Base-by-base conservation (phyloP, 2,113 vertebrate genomes). In the Nannospalax galili region DNA sequence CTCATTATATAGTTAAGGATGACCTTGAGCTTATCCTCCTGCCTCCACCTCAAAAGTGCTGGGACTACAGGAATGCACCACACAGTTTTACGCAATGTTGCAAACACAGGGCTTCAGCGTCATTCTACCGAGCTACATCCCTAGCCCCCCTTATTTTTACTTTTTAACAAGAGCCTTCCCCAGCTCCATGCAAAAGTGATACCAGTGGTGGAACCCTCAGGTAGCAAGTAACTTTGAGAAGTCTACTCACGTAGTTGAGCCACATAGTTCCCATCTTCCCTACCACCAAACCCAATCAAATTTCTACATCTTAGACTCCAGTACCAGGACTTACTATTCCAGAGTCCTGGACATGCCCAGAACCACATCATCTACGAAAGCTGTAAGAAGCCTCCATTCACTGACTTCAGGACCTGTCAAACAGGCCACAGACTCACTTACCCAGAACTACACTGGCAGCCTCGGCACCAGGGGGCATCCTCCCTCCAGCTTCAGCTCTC, bases 381-480 rank as follows among this genome's bases (percentile, higher is more conserved):
- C 62, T 40, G 1, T 56, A 89, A n/a, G 1, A 75, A 89, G 32
- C 16, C 14, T n/a, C 62, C 37, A 9, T 1, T 5, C 24, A 28
- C 37, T 73, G 35, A 35, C 73, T 48, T 45, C 0, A 3, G n/a
- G 17, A 42, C 30, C 1, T 35, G 12, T 26, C 6, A 19, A 78
- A 52, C n/a, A 2, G 28, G 40, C 37, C 22, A 69, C 1, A 15
- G 45, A 62, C 26, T 42, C n/a, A 90, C 97, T 97, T 90, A 98
- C 97, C 97, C 62, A 98, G 58, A 89, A 97, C 73, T 24, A 65
- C 0, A 10, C 69, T 35, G 32, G 72, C 37, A 3, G 96, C 84
- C 80, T 93, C 74, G 0, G 87, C 86, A 9, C 72, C 89, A 9
- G 4, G 22, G n/a, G 88, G 58, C 0, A 1, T n/a, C 60, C 14